These are phyloP conservation scores for Meteorus colon DNA, from an alignment of 2,888 invertebrate species.

Conservation along the genomic window DNA sequence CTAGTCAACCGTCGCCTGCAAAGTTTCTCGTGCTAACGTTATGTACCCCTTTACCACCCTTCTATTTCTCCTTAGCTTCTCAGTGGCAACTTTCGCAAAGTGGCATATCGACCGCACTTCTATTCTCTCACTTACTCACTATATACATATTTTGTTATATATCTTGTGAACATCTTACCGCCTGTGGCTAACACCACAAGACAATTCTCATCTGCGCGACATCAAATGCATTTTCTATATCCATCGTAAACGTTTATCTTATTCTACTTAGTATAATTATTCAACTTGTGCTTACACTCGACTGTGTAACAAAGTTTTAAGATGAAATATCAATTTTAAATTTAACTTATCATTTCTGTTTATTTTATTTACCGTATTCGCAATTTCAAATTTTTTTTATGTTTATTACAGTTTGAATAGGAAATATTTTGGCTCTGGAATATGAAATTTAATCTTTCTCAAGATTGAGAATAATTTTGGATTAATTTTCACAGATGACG, in stretches of 20 bases:
- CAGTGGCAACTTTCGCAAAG: neutral
- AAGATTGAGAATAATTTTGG: too few relatives aligned
- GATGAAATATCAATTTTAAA: too few relatives aligned
- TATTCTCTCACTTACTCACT: neutral
- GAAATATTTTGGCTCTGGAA: too few relatives aligned
- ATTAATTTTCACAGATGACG: too few relatives aligned
- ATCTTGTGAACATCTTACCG: neutral
- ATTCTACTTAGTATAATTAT: neutral
- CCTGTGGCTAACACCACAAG: constrained; percentile 25
- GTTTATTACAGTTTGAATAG: too few relatives aligned
- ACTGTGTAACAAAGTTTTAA: neutral
- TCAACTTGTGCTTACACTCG: neutral
- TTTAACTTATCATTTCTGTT: too few relatives aligned
- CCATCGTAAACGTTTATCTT: neutral
- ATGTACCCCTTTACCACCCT: neutral
- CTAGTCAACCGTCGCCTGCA: constrained; percentile 38
- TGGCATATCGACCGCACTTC: constrained; percentile 5
- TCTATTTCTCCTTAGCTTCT: constrained; percentile 5
- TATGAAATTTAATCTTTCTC: too few relatives aligned
- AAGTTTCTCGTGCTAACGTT: constrained; percentile 25
- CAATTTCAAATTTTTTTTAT: too few relatives aligned
- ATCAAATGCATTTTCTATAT: constrained; percentile 10
- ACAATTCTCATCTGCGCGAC: constrained; percentile 9
- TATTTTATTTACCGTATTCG: too few relatives aligned
- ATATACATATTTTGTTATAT: neutral